phyloP scores from a whole-genome alignment of 2,113 vertebrate species.

The Eubucco bourcierii region DNA sequence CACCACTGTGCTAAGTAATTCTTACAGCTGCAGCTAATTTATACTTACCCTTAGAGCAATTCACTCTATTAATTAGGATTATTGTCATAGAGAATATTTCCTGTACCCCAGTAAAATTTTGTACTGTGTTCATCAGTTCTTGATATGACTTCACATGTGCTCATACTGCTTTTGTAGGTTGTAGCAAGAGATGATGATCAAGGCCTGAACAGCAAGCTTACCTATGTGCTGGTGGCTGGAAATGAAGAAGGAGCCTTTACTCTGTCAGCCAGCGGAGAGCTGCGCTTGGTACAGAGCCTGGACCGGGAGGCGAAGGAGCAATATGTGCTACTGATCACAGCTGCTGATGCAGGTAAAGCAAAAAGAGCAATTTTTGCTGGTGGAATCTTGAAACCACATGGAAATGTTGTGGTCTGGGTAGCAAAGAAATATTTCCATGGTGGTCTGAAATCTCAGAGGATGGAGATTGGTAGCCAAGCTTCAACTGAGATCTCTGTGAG shows the following conservation, averaged over 20 bases:
- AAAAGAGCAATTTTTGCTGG: neutral
- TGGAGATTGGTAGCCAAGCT: neutral
- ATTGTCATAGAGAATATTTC: neutral
- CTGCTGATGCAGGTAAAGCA: constrained; percentile 87
- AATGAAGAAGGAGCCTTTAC: constrained; percentile 86
- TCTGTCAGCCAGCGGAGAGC: constrained; percentile 86
- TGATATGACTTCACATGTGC: neutral
- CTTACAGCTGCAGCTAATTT: neutral
- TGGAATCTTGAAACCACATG: fast-evolving
- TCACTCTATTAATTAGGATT: fast-evolving
- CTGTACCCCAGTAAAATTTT: neutral
- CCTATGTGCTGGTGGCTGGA: constrained; percentile 83
- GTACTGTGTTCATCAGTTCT: neutral
- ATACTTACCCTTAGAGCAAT: neutral
- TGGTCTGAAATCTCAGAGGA: neutral
- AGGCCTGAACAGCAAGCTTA: constrained; percentile 86
- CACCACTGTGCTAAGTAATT: neutral
- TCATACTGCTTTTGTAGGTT: constrained; percentile 75
- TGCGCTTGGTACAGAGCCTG: constrained; percentile 83
- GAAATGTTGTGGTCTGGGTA: neutral
- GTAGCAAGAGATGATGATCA: constrained; percentile 94
- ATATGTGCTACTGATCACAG: constrained; percentile 86
- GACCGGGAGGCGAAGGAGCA: constrained; percentile 86
- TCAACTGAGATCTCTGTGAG: neutral
- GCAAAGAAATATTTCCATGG: neutral